Evolutionary conservation across 2,113 vertebrate genomes (phyloP).

Genomic region (Melanerpes formicivorus): DNA sequence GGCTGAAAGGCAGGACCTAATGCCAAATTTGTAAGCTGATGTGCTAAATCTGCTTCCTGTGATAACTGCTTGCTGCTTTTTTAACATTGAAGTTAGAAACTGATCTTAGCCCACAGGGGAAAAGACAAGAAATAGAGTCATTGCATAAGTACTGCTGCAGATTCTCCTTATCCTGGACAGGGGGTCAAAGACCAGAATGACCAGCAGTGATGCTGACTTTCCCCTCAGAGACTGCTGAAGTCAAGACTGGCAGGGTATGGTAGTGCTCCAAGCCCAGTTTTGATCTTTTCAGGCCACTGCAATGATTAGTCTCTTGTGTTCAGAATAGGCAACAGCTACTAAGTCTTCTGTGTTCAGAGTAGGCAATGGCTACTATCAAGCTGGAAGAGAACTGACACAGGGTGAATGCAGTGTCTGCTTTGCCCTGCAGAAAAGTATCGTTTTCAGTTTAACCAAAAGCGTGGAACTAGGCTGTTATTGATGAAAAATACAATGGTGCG

Average conservation of each 20-base stretch:
- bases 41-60: constrained; percentile 26
- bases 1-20: constrained; percentile 12
- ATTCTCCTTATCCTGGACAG: background rate
- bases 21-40: constrained; percentile 4
- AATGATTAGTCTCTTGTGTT: background rate
- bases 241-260: background rate
- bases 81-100: constrained; percentile 15
- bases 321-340: background rate
- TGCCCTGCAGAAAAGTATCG: background rate
- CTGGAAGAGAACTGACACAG: background rate
- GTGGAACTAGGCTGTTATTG: background rate
- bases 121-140: constrained; percentile 12
- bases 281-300: background rate
- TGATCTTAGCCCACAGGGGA: background rate
- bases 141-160: background rate
- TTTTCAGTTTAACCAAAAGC: background rate
- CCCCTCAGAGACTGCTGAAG: background rate
- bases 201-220: background rate
- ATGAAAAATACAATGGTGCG: background rate
- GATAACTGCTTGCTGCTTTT: constrained; percentile 11
- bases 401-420: background rate
- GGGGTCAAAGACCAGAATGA: background rate
- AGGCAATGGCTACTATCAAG: background rate
- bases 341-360: too few species aligned
- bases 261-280: background rate